Conservation (phyloP, 1,140 invertebrate genomes). For the Radopholus similis region DNA sequence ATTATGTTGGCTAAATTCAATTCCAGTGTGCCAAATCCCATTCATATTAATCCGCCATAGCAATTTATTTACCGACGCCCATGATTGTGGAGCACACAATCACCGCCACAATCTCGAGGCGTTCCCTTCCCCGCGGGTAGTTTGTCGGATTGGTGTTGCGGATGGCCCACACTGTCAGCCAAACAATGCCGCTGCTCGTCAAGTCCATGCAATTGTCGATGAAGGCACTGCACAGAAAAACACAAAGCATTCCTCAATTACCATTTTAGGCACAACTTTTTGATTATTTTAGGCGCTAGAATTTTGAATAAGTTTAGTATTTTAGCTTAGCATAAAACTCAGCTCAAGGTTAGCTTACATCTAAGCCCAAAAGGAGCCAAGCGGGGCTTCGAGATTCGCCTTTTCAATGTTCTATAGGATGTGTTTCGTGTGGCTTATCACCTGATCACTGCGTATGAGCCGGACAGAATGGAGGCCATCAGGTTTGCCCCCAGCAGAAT, state of each 20-base stretch:
- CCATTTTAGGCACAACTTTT: neutral
- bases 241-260: neutral
- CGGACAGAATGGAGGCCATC: slow-evolving; percentile 36
- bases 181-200: slow-evolving; percentile 8
- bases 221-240: slow-evolving; percentile 39
- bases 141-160: slow-evolving; percentile 48
- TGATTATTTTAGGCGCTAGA: neutral
- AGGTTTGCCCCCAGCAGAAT: slow-evolving; percentile 37
- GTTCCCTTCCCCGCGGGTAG: slow-evolving; percentile 40
- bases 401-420: too few species aligned
- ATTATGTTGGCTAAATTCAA: slow-evolving; percentile 43
- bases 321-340: neutral
- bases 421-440: too few species aligned
- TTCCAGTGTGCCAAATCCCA: too few species aligned
- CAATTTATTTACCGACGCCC: too few species aligned
- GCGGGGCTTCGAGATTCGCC: neutral
- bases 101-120: slow-evolving; percentile 42
- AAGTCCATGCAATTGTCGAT: slow-evolving; percentile 44
- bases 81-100: slow-evolving; percentile 15
- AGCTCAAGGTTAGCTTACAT: too few species aligned
- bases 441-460: slow-evolving; percentile 49
- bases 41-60: too few species aligned
- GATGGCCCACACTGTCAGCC: slow-evolving; percentile 37
- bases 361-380: neutral
- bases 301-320: neutral